Evolutionary conservation across 2,797 vertebrate species (phyloP).

Genomic region (Thamnophis elegans): DNA sequence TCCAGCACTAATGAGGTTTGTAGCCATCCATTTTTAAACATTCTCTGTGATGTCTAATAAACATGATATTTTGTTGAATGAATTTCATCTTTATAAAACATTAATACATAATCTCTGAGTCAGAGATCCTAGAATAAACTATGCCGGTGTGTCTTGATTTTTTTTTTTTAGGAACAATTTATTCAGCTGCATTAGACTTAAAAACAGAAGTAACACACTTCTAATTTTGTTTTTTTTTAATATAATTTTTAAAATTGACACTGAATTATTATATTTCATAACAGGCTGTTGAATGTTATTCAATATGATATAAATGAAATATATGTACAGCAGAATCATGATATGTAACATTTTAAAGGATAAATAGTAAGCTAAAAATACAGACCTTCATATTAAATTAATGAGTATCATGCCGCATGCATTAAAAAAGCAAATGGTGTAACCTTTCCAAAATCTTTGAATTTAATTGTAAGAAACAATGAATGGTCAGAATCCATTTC

Average conservation of each 20-base stretch:
- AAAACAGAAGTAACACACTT: not conserved
- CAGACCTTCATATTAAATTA: slow-evolving; percentile 50
- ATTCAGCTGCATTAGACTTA: not conserved
- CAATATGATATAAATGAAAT: slow-evolving; percentile 16
- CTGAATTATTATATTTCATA: not conserved
- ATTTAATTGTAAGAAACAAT: slow-evolving; percentile 33
- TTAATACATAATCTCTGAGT: not conserved
- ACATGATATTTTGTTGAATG: not conserved
- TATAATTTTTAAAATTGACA: not conserved
- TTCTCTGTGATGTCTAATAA: not conserved
- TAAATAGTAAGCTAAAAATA: slow-evolving; percentile 50
- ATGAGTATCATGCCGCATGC: slow-evolving; percentile 49
- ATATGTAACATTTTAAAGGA: not conserved
- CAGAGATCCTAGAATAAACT: not conserved
- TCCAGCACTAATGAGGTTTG: not conserved
- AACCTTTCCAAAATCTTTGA: slow-evolving; percentile 30
- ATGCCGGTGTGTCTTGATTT: not conserved
- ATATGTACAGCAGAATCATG: fast-evolving
- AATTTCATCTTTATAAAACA: not conserved
- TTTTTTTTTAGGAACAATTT: slow-evolving; percentile 13
- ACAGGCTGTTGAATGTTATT: not conserved
- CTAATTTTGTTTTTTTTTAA: slow-evolving; percentile 5
- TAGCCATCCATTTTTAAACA: not conserved
- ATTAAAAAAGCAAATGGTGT: slow-evolving; percentile 47
- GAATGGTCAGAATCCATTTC: not conserved